Conservation (phyloP, 30 jellyfish, hydroid and myxozoan species). For the Turritopsis dohrnii region DNA sequence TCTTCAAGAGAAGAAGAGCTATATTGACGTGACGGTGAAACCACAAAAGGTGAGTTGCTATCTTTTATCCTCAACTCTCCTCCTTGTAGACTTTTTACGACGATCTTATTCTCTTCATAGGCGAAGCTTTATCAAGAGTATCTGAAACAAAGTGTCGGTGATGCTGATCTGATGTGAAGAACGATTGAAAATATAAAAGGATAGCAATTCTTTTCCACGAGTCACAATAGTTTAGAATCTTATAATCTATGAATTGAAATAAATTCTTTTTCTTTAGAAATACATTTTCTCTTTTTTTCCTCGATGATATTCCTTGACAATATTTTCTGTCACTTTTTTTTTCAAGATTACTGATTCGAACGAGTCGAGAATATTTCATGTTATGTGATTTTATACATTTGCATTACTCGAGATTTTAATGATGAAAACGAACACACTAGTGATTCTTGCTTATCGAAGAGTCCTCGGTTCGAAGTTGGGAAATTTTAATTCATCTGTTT, state of each 20-base stretch:
- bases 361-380: too few relatives aligned
- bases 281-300: neutral
- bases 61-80: neutral
- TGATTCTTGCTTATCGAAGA: too few relatives aligned
- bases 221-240: neutral
- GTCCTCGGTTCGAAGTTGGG: too few relatives aligned
- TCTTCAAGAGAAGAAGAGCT: constrained; percentile 61
- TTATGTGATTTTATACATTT: too few relatives aligned
- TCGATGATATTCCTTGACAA: neutral
- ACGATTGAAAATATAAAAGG: neutral
- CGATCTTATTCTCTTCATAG: constrained; percentile 25
- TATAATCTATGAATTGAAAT: neutral
- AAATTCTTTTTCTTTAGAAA: neutral
- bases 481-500: too few relatives aligned
- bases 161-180: constrained; percentile 53
- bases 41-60: constrained; percentile 66
- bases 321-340: neutral
- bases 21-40: constrained; percentile 54
- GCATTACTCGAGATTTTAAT: too few relatives aligned
- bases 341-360: neutral
- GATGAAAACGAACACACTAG: too few relatives aligned
- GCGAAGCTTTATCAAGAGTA: constrained; percentile 75
- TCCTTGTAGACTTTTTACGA: neutral
- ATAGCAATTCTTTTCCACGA: neutral
- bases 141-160: constrained; percentile 89